Base-by-base conservation (phyloP, 2,113 vertebrate genomes). In the Dascyllus trimaculatus region DNA sequence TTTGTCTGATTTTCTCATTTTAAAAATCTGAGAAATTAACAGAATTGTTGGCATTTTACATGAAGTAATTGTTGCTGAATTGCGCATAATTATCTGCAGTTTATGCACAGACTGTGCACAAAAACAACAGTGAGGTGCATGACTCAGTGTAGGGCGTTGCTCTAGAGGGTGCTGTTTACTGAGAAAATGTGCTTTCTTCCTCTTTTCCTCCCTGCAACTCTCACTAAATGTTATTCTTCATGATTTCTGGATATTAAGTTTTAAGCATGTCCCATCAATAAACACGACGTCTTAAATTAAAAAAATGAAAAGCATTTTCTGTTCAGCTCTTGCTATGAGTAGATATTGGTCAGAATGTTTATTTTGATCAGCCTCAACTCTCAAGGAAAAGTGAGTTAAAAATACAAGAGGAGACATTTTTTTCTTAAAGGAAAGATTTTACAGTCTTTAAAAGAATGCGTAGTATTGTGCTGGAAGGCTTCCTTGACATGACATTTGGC, bases 101-200 rank as follows among this genome's bases (percentile, higher is more conserved):
- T 72, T n/a, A 21, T 64, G 32, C 54, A 52, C 59, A 51, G 22
- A 22, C 51, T n/a, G 5, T 35, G 11, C 11, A 25, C 32, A 72
- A 14, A 35, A 61, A 7, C 10, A 6, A 26, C 32, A 29, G 35
- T 4, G 48, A 56, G 60, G 38, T 60, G 17, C 57, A 82, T 38
- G 69, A 45, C 0, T 54, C 21, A 54, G 49, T 52, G 71, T 57
- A 5, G 21, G 54, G 54, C 66, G 56, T 38, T 78, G 62, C 91
- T 94, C 87, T 91, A 94, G 93, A 91, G 90, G 93, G 93, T 81
- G 93, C 93, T 92, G 89, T 94, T 91, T 46, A 86, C 91, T 91
- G 85, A 88, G 54, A 70, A 86, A 81, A 88, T 52, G 49, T 19
- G 17, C 59, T 19, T 40, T 66, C 70, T 26, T 63, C 11, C 45